phyloP scores from a whole-genome alignment of 2,113 vertebrate genomes.

The Actinemys pallida region DNA sequence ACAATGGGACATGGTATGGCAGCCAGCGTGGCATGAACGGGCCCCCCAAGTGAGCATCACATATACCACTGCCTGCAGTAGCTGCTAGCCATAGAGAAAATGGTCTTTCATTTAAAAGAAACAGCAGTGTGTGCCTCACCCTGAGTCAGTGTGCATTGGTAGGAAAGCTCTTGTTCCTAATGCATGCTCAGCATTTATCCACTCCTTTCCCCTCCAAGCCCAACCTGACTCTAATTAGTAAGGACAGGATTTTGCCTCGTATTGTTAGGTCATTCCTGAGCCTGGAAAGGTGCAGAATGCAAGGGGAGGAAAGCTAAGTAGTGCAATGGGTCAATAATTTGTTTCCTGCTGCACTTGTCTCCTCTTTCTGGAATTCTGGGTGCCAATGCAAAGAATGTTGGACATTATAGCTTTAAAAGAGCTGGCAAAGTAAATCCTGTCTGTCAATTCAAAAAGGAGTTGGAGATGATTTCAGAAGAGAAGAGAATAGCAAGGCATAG shows the following conservation, averaged over 20 bases:
- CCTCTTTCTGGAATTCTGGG: not conserved
- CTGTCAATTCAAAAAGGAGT: conserved; percentile 48
- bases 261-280: not conserved
- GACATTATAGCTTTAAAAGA: not conserved
- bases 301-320: not conserved
- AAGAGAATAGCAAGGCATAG: conserved; percentile 57
- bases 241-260: not conserved
- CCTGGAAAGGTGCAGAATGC: not conserved
- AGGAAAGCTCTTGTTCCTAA: accelerated
- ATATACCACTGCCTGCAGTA: not conserved
- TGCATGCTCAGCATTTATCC: accelerated
- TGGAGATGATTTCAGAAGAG: conserved; percentile 61
- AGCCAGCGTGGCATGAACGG: not conserved
- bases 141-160: not conserved
- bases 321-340: not conserved
- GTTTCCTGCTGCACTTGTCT: not conserved
- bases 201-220: not conserved
- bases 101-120: not conserved
- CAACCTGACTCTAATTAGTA: accelerated
- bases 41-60: not conserved
- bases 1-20: not conserved
- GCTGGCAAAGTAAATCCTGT: conserved; percentile 32
- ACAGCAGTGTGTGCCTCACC: not conserved
- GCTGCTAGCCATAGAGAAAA: accelerated
- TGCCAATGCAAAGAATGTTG: not conserved